These are phyloP conservation scores for Henicopernis longicauda DNA, from an alignment of 2,113 vertebrate species.

Conservation along the genomic window DNA sequence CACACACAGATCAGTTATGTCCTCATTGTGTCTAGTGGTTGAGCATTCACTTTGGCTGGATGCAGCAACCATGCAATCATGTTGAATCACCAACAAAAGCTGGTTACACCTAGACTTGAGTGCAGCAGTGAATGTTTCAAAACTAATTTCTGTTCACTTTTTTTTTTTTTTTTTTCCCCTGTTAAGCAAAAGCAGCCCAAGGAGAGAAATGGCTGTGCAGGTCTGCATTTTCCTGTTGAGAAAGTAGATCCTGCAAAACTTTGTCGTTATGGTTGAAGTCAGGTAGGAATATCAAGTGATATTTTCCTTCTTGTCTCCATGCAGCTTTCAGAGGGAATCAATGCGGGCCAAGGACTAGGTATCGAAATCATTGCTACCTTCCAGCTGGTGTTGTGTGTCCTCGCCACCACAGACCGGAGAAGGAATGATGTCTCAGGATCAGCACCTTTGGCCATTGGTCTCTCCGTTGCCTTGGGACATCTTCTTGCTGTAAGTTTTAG, in stretches of 20 bases:
- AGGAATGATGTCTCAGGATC: slow-evolving; percentile 88
- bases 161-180: neutral
- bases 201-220: neutral
- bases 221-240: rapidly evolving
- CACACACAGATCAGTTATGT: rapidly evolving
- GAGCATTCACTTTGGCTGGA: neutral
- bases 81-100: neutral
- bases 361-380: slow-evolving; percentile 93
- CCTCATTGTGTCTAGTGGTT: neutral
- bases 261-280: rapidly evolving
- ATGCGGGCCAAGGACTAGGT: slow-evolving; percentile 86
- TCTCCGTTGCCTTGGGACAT: slow-evolving; percentile 91
- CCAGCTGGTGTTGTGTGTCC: slow-evolving; percentile 94
- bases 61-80: neutral
- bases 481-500: slow-evolving; percentile 86
- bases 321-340: slow-evolving; percentile 74
- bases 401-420: slow-evolving; percentile 91
- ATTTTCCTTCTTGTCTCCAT: neutral
- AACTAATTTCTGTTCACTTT: neutral
- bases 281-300: neutral
- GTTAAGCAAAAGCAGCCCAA: neutral
- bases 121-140: neutral
- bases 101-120: neutral
- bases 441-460: slow-evolving; percentile 88
- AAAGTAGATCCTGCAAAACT: neutral